Evolutionary conservation across 1,140 invertebrate species (phyloP).

Genomic region (Drosophila nigromelanica): DNA sequence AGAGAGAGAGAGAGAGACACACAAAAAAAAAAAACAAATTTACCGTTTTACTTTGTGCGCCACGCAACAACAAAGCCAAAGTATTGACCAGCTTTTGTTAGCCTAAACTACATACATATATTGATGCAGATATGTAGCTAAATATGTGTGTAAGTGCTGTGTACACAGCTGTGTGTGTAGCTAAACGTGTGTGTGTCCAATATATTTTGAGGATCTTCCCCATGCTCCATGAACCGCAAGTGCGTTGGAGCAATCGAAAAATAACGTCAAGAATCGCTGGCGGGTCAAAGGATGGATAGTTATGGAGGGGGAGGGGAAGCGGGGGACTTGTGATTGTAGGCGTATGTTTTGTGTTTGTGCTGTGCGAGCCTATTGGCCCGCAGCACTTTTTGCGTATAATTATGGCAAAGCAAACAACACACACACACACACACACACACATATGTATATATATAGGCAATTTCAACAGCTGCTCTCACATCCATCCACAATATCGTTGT

Average conservation of each 20-base stretch:
- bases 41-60: slow-evolving; percentile 56
- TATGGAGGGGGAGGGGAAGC: background rate
- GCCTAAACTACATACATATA: background rate
- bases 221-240: slow-evolving; percentile 35
- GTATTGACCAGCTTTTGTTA: slow-evolving; percentile 65
- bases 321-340: slow-evolving; percentile 1
- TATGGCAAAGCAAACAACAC: slow-evolving; percentile 67
- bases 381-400: slow-evolving; percentile 68
- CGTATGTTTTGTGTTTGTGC: slow-evolving; percentile 31
- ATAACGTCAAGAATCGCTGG: slow-evolving; percentile 8
- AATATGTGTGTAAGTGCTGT: slow-evolving; percentile 8
- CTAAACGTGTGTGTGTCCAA: slow-evolving; percentile 26
- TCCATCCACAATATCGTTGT: slow-evolving; percentile 5
- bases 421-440: slow-evolving; percentile 12
- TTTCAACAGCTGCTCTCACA: slow-evolving; percentile 23
- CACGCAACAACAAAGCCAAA: slow-evolving; percentile 44
- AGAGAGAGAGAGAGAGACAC: slow-evolving; percentile 5
- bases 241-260: slow-evolving; percentile 43
- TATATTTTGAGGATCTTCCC: slow-evolving; percentile 72
- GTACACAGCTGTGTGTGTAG: slow-evolving; percentile 5
- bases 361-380: slow-evolving; percentile 45
- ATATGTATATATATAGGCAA: slow-evolving; percentile 7
- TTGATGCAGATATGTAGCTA: slow-evolving; percentile 10
- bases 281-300: slow-evolving; percentile 15
- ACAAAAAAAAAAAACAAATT: slow-evolving; percentile 64